These are phyloP conservation scores for Melanostoma scalare DNA, from an alignment of 2,888 invertebrate species.

Conservation along the genomic window DNA sequence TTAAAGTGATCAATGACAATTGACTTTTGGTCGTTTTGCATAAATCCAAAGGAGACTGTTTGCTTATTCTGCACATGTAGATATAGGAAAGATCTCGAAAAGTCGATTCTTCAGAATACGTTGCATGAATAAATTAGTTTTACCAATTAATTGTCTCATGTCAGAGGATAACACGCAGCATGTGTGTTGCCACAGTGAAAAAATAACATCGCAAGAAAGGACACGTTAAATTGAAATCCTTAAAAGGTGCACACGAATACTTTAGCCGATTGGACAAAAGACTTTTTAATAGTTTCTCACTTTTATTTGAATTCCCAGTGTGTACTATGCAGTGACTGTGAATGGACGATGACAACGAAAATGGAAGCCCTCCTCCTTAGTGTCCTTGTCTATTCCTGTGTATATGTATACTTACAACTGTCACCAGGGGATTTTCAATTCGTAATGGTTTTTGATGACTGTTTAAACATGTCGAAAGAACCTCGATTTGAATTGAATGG, in stretches of 20 bases:
- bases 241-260: slow-evolving; percentile 59
- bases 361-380: slow-evolving; percentile 45
- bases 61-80: slow-evolving; percentile 44
- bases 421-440: slow-evolving; percentile 55
- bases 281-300: slow-evolving; percentile 65
- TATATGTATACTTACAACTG: background rate
- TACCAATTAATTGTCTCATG: background rate
- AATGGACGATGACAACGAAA: slow-evolving; percentile 40
- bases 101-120: slow-evolving; percentile 10
- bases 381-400: slow-evolving; percentile 26
- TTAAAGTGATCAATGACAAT: slow-evolving; percentile 32
- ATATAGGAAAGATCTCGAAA: slow-evolving; percentile 31
- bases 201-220: background rate
- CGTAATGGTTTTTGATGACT: slow-evolving; percentile 68
- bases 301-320: slow-evolving; percentile 37
- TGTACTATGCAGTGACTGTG: slow-evolving; percentile 5
- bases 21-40: slow-evolving; percentile 52
- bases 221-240: slow-evolving; percentile 38
- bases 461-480: slow-evolving; percentile 63
- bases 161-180: slow-evolving; percentile 23
- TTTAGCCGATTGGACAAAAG: slow-evolving; percentile 64
- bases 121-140: slow-evolving; percentile 40
- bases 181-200: slow-evolving; percentile 1
- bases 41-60: slow-evolving; percentile 25
- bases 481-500: slow-evolving; percentile 56